Evolutionary conservation across 2,113 vertebrate species (phyloP).

Genomic region (Galemys pyrenaicus): DNA sequence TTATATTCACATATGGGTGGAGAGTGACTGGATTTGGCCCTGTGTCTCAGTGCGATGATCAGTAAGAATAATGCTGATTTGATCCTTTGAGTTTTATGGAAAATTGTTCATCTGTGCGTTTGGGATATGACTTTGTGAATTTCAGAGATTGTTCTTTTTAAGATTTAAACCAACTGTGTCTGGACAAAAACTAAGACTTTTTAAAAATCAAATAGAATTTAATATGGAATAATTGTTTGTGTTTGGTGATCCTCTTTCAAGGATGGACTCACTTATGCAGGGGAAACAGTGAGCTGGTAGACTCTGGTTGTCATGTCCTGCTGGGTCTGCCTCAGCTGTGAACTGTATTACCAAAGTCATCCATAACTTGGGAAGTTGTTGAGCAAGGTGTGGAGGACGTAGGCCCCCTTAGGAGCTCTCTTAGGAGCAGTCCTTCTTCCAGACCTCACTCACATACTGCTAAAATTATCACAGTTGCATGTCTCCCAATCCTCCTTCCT

Average conservation of each 20-base stretch:
- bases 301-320: neutral
- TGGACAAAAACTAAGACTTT: neutral
- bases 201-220: constrained; percentile 3
- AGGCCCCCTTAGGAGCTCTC: neutral
- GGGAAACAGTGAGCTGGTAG: neutral
- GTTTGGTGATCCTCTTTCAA: neutral
- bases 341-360: neutral
- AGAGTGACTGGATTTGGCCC: neutral
- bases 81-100: constrained; percentile 10
- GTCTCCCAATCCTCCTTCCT: neutral
- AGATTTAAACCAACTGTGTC: neutral
- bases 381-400: neutral
- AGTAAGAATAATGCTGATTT: neutral
- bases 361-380: neutral
- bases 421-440: neutral
- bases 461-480: neutral
- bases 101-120: neutral
- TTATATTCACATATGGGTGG: neutral
- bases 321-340: neutral
- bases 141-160: neutral
- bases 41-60: neutral
- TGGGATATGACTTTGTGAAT: neutral
- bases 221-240: constrained; percentile 5
- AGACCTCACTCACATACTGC: neutral
- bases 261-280: neutral